Conservation (phyloP, 2,797 vertebrate genomes). For the Anguilla anguilla region DNA sequence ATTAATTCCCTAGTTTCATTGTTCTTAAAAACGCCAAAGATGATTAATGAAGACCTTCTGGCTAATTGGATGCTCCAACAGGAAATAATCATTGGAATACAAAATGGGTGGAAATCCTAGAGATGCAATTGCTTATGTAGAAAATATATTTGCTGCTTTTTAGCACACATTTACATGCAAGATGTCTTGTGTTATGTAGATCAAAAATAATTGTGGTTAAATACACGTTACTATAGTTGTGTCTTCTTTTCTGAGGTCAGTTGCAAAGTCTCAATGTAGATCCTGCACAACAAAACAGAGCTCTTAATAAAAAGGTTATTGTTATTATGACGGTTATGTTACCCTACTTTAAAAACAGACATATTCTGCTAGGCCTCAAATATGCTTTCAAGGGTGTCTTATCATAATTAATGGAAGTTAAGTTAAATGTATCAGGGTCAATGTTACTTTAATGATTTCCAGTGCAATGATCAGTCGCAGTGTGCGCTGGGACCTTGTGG, state of each 20-base stretch:
- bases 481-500: background rate
- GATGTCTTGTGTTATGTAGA: background rate
- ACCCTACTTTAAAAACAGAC: background rate
- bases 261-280: background rate
- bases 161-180: background rate
- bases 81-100: background rate
- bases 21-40: background rate
- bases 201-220: constrained; percentile 1
- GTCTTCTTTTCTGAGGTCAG: background rate
- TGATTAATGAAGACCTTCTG: background rate
- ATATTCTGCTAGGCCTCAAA: background rate
- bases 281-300: background rate
- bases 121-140: background rate
- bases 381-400: background rate
- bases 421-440: background rate
- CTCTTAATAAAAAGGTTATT: background rate
- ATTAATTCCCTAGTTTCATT: background rate
- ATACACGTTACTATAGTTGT: background rate
- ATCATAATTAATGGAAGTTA: background rate
- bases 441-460: background rate
- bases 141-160: background rate
- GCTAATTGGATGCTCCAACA: background rate
- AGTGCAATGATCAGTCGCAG: background rate
- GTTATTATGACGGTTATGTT: background rate
- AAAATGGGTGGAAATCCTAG: background rate